Base-by-base conservation (phyloP, 2,888 invertebrate species). In the Platypus cylindrus region DNA sequence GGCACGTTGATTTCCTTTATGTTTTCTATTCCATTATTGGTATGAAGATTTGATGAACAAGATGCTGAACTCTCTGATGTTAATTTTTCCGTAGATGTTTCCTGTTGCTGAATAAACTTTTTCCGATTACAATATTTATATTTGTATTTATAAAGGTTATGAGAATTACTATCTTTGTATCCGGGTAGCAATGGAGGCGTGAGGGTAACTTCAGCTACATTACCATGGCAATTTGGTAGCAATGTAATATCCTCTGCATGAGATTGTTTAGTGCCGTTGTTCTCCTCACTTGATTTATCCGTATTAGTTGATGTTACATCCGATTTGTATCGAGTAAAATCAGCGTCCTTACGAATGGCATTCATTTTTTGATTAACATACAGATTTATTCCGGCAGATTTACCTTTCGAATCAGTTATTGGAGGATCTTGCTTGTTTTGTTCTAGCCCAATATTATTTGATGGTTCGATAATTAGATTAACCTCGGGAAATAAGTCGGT, bases 401-500 rank as follows among this genome's bases (percentile, higher is more conserved):
- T 58, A 34, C 53, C 48, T 40, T 52, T 52, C 7, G 44, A 44
- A 20, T 51, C 51, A 5, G 39, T 23, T 7, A 9, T 17, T 26
- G 35, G 41, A 4, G 50, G 37, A 34, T 68, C 68, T 39, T 67
- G 68, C 1, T 64, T 62, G 2, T 63, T 64, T 47, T 73, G 73
- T 36, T 77, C 77, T n/a, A n/a, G n/a, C n/a, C n/a, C n/a, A n/a
- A n/a, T n/a, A n/a, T n/a, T n/a, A 46, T 67, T 70, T 2, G 69
- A 64, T 15, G 77, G 78, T 0, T 79, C 75, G 48, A 81, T 78
- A 30, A 80, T 57, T 31, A 80, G 59, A 53, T 81, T 81, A 0
- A 80, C 80, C 50, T 82, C 82, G 1, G 82, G 81, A 53, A 82
- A 82, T 43, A 82, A 60, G 50, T 82, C 82, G 40, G 79, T 78